Evolutionary conservation across 2,888 invertebrate genomes (phyloP).

Genomic region (Polia nebulosa): DNA sequence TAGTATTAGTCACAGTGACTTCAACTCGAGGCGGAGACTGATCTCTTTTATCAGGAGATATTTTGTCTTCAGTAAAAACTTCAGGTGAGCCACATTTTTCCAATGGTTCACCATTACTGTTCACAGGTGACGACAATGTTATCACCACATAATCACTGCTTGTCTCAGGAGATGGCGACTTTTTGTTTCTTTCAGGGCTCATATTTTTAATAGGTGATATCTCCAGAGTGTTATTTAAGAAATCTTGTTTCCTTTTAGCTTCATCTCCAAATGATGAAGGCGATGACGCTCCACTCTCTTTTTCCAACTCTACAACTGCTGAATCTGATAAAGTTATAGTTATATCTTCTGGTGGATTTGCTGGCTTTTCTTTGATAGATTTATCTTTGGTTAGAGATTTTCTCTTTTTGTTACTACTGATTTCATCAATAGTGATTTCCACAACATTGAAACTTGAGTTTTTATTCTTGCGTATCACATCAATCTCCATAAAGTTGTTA

Average conservation of each 20-base stretch:
- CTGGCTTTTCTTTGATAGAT: slow-evolving; percentile 29
- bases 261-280: slow-evolving; percentile 79
- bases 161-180: slow-evolving; percentile 80
- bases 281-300: slow-evolving; percentile 77
- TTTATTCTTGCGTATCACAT: slow-evolving; percentile 25
- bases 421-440: slow-evolving; percentile 11
- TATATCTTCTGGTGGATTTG: slow-evolving; percentile 61
- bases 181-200: slow-evolving; percentile 81
- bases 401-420: slow-evolving; percentile 14
- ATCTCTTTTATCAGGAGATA: slow-evolving; percentile 84
- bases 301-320: slow-evolving; percentile 58
- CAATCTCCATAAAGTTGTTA: slow-evolving; percentile 56
- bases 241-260: slow-evolving; percentile 86
- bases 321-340: slow-evolving; percentile 68
- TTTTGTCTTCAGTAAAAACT: slow-evolving; percentile 87
- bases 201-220: slow-evolving; percentile 91
- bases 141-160: slow-evolving; percentile 84
- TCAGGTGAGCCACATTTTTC: slow-evolving; percentile 84
- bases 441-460: slow-evolving; percentile 25
- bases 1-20: slow-evolving; percentile 70
- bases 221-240: slow-evolving; percentile 90
- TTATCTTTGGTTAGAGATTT: slow-evolving; percentile 22
- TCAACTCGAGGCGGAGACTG: slow-evolving; percentile 84
- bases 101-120: slow-evolving; percentile 84
- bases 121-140: slow-evolving; percentile 82